Base-by-base conservation (phyloP, 1,140 invertebrate species). In the Pseudoatta argentina region DNA sequence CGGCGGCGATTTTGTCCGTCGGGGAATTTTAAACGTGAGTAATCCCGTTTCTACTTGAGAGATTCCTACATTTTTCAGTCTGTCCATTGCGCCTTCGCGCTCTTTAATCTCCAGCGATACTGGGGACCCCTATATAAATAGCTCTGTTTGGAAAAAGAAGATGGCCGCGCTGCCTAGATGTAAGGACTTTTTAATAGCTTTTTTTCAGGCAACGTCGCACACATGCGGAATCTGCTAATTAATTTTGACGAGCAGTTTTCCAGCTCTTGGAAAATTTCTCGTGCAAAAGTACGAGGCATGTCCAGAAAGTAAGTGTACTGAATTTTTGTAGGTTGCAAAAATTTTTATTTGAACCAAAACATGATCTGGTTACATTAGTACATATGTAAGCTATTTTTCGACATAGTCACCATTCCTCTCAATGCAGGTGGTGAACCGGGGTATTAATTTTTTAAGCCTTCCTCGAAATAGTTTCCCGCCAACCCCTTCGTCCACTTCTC, bases 11-110 rank as follows among this genome's bases (percentile, higher is more conserved):
- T 63, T 73, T 48, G 69, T 73, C 55, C 79, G 79, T 63, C 27
- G 69, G 44, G 69, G 79, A 83, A 83, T 83, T 83, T 83, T 83
- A 83, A 75, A 61, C 69, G 79, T 24, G 69, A 83, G 57, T 75
- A 83, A 83, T 75, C 39, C 39, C 24, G 79, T 83, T 61, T 73
- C 57, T 83, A 61, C 79, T 83, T 63, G 79, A 73, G 79, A 71
- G 69, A 83, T 83, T 75, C 69, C 69, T 34, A 48, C 69, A 83
- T 83, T 83, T 83, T 83, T 83, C 79, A 83, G 55, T 14, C 69
- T 82, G 79, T 73, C 66, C 67, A 72, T 82, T 57, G 79, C 34
- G 67, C 55, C 27, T 53, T 63, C 79, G 24, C 69, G 79, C 67
- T 61, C 69, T 83, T 75, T 73, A 83, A 83, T 83, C 79, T 75